Conservation (phyloP, 1,140 invertebrate genomes). For the Neoseiulus cucumeris region DNA sequence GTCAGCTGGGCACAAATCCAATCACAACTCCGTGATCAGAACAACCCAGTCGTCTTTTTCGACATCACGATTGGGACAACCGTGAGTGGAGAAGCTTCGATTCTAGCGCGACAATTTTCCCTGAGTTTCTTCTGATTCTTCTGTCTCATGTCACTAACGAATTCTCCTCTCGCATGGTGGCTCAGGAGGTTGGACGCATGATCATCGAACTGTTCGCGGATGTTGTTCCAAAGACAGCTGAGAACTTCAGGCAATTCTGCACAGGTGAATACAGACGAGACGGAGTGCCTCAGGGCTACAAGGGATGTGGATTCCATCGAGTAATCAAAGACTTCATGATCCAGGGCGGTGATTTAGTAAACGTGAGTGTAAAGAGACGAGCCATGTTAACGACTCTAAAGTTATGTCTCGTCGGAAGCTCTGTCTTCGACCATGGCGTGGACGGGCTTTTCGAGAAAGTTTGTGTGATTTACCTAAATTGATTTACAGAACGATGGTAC, state of each 20-base stretch:
- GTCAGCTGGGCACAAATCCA: slow-evolving; percentile 80
- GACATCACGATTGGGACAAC: slow-evolving; percentile 45
- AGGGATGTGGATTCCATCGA: slow-evolving; percentile 84
- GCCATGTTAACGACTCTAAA: no score
- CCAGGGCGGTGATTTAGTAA: slow-evolving; percentile 95
- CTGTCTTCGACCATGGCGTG: not conserved
- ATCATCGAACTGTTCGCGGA: slow-evolving; percentile 92
- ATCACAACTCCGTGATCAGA: slow-evolving; percentile 63
- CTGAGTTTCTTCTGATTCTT: no score
- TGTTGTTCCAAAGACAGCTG: slow-evolving; percentile 86
- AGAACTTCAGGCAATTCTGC: slow-evolving; percentile 95
- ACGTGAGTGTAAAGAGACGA: slow-evolving; percentile 47
- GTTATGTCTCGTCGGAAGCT: not conserved
- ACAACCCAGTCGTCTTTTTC: slow-evolving; percentile 81
- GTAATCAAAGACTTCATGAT: slow-evolving; percentile 97
- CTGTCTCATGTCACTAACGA: no score
- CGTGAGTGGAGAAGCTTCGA: slow-evolving; percentile 32
- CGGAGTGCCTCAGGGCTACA: slow-evolving; percentile 87
- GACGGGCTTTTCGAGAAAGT: slow-evolving; percentile 13
- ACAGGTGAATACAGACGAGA: slow-evolving; percentile 75
- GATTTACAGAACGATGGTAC: slow-evolving; percentile 78
- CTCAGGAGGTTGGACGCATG: slow-evolving; percentile 58
- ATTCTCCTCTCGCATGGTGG: no score
- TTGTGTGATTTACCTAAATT: slow-evolving; percentile 11
- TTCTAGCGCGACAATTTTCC: no score